Evolutionary conservation across 2,113 vertebrate genomes (phyloP), one percentile per base, ranked within the genome.

Genomic region (Struthio camelus): DNA sequence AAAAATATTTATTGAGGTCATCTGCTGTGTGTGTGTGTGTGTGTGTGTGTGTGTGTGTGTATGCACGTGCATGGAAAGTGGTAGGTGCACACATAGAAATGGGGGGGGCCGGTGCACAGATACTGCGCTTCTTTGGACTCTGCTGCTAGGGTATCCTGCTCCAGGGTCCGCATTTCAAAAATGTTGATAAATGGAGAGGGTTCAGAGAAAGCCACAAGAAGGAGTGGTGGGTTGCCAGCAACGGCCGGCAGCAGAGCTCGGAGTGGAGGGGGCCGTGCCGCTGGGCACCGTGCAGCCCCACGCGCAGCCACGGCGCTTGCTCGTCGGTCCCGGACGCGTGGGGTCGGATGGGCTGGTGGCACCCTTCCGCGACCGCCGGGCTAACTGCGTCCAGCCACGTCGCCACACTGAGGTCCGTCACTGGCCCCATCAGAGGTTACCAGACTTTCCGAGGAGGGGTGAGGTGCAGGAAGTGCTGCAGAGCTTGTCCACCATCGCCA

Each of bases 181-280:
- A 32, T 16, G 3, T 1, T 1, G 13, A 44, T 17, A 77, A 4
- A 14, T 1, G 1, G 20, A 50, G 42, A 27, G 30, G 28, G 7
- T 9, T 78, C 34, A 32, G 65, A 44, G 72, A 3, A 42, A 81
- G 5, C 32, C 5, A 0, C 1, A 3, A 30, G 30, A 44, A 40
- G 25, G 44, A 48, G 61, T 12, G 11, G 1, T 0, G 42, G 58
- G 27, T 22, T 36, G 42, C 13, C 53, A 62, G 40, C 0, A 20
- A 16, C 14, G 30, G 11, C n/a, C 59, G 62, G 54, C 59, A 48
- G 18, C 0, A 9, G 42, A 32, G 40, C 3, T 4, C 38, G 9
- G 22, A 9, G 23, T 36, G 0, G 1, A 42, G 14, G 19, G 4
- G 9, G 12, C 9, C 14, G 13, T 10, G 17, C 3, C 2, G n/a